Conservation (phyloP, 2,113 vertebrate species). For the Zosterops lateralis region DNA sequence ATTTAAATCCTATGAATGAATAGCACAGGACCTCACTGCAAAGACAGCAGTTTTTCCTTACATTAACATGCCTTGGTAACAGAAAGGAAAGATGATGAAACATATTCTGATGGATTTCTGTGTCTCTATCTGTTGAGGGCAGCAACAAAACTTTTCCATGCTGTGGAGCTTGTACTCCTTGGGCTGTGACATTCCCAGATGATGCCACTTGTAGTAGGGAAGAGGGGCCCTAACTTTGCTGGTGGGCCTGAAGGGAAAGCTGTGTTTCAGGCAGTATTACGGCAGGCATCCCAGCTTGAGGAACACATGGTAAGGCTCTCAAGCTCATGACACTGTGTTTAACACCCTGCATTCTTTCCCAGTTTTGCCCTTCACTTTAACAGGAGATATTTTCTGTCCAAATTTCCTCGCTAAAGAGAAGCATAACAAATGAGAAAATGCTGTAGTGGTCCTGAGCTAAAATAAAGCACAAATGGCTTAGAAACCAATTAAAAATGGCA, state of each 20-base stretch:
- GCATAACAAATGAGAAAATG: background rate
- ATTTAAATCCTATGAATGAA: background rate
- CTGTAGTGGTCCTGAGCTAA: background rate
- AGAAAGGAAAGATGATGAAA: background rate
- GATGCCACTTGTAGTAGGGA: background rate
- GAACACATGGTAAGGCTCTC: conserved; percentile 1
- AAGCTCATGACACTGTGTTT: conserved; percentile 42
- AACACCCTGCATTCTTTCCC: conserved; percentile 36
- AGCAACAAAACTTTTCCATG: conserved; percentile 1
- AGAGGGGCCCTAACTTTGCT: background rate
- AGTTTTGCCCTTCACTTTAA: conserved; percentile 50
- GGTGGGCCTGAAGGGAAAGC: conserved; percentile 7
- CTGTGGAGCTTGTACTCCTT: conserved; percentile 4
- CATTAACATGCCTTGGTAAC: background rate
- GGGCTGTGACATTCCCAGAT: conserved; percentile 3
- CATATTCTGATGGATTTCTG: conserved; percentile 43
- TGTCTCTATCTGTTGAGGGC: background rate
- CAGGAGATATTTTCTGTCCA: background rate
- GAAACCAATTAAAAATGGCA: background rate
- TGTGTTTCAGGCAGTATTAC: background rate
- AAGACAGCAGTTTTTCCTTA: conserved; percentile 6
- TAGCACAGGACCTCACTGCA: conserved; percentile 41
- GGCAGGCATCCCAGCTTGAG: background rate
- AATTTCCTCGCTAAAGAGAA: background rate
- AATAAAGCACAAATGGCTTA: background rate